These are phyloP conservation scores for Hydra vulgaris DNA, from an alignment of 30 jellyfish, hydroid and myxozoan genomes.

Conservation along the genomic window DNA sequence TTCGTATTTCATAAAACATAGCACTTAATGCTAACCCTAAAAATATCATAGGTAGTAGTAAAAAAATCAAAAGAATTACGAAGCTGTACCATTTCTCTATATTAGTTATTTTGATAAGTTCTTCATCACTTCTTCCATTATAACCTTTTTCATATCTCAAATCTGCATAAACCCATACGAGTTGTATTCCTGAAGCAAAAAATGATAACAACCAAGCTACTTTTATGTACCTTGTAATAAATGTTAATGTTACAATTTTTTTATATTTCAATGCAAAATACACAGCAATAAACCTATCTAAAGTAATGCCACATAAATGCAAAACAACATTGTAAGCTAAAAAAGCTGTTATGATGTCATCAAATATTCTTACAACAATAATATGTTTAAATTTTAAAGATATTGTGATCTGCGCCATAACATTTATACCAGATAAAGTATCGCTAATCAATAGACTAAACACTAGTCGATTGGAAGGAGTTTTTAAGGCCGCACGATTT, in stretches of 20 bases:
- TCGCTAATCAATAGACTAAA: constrained; percentile 12
- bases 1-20: constrained; percentile 20
- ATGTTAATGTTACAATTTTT: neutral
- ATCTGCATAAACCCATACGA: constrained; percentile 4
- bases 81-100: constrained; percentile 17
- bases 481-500: neutral
- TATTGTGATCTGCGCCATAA: neutral
- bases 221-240: neutral
- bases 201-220: constrained; percentile 6
- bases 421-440: constrained; percentile 3
- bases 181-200: constrained; percentile 8
- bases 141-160: no score
- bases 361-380: neutral
- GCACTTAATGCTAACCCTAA: neutral
- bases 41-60: constrained; percentile 8
- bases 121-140: neutral
- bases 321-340: neutral
- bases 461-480: constrained; percentile 16
- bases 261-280: constrained; percentile 9
- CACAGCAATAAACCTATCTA: constrained; percentile 11
- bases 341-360: constrained; percentile 10
- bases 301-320: constrained; percentile 22
- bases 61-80: neutral
- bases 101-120: neutral
- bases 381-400: neutral